These are phyloP conservation scores for Slavum lentiscoides DNA, from an alignment of 2,888 invertebrate genomes.

Conservation along the genomic window DNA sequence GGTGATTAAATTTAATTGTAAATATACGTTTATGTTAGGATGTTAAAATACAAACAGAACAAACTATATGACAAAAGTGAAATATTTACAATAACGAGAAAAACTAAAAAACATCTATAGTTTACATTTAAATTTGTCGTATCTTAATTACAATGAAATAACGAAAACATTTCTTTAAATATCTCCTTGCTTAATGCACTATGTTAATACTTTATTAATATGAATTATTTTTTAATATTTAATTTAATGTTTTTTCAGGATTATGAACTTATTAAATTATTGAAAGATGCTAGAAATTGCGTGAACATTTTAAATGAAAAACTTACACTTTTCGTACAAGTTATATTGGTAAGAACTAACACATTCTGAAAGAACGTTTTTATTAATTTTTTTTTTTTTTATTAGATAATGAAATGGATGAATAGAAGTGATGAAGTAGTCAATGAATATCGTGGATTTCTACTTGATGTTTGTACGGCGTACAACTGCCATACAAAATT, in stretches of 20 bases:
- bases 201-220: too few relatives aligned
- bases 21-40: too few relatives aligned
- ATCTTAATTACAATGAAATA: too few relatives aligned
- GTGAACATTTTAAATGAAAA: conserved; percentile 66
- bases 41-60: too few relatives aligned
- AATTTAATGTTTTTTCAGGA: conserved; percentile 62
- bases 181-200: too few relatives aligned
- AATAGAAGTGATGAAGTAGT: conserved; percentile 63
- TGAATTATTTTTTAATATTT: background rate
- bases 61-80: too few relatives aligned
- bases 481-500: conserved; percentile 69
- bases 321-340: conserved; percentile 67
- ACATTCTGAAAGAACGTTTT: background rate
- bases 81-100: too few relatives aligned
- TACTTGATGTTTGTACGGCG: conserved; percentile 70
- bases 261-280: conserved; percentile 64
- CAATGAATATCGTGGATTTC: conserved; percentile 67
- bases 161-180: too few relatives aligned
- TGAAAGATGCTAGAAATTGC: conserved; percentile 65
- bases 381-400: background rate
- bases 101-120: too few relatives aligned
- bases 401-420: conserved; percentile 65
- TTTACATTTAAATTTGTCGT: too few relatives aligned
- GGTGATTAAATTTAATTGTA: too few relatives aligned
- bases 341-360: conserved; percentile 61